These are phyloP conservation scores for Rousettus madagascariensis DNA, from an alignment of 2,797 vertebrate genomes.

Conservation along the genomic window DNA sequence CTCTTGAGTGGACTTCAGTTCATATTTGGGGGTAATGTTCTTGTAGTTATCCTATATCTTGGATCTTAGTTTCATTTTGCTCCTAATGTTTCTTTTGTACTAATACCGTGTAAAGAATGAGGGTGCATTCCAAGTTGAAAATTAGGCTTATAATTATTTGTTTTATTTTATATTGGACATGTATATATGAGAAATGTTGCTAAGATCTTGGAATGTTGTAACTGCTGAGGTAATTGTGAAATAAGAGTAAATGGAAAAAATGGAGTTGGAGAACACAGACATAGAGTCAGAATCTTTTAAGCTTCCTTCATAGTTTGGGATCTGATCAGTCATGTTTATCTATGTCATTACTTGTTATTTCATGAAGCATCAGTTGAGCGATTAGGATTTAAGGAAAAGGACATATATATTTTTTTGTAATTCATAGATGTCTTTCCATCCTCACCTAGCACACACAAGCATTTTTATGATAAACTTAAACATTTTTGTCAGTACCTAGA, in stretches of 20 bases:
- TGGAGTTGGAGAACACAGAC: not conserved
- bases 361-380: not conserved
- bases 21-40: not conserved
- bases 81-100: not conserved
- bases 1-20: not conserved
- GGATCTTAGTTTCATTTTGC: constrained; percentile 1
- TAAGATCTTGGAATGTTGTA: not conserved
- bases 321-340: not conserved
- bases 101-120: not conserved
- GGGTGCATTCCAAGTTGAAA: not conserved
- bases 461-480: constrained; percentile 1
- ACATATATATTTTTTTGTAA: not conserved
- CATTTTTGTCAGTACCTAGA: not conserved
- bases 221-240: constrained; percentile 14
- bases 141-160: not conserved
- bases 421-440: not conserved
- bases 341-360: constrained; percentile 10
- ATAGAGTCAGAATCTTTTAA: not conserved
- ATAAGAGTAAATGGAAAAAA: not conserved
- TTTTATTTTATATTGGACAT: not conserved
- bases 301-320: not conserved
- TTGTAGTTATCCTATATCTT: not conserved
- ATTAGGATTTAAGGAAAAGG: not conserved
- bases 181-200: not conserved
- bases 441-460: not conserved